Percentiles rank a stretch among this genome's conserved stretches.
Conservation (phyloP, 1,140 invertebrate genomes). For the Rhyacophila brunnea region DNA sequence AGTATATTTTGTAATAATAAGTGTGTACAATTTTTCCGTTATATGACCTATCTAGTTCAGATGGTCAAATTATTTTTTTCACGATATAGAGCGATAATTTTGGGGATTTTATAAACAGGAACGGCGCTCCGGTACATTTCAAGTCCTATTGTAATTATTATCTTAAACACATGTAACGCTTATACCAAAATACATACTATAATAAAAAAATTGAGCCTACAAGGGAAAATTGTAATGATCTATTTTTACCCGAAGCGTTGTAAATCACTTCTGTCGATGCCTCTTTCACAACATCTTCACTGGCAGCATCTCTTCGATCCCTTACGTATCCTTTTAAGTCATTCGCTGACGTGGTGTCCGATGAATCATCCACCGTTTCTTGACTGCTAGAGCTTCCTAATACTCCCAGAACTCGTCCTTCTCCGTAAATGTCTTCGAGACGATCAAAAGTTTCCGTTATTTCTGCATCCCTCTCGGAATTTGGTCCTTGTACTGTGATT, state of each 20-base stretch:
- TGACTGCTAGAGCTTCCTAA: slow-evolving; percentile 47
- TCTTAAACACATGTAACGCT: no score
- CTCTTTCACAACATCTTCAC: slow-evolving; percentile 13
- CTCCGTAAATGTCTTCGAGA: slow-evolving; percentile 55
- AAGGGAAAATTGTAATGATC: no score
- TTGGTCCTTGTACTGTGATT: slow-evolving; percentile 54
- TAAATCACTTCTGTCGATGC: slow-evolving; percentile 24
- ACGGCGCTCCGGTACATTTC: no score
- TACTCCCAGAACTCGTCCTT: slow-evolving; percentile 55
- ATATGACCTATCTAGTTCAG: no score
- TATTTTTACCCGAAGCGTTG: slow-evolving; percentile 13
- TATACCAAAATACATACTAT: no score
- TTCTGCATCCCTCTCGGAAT: slow-evolving; percentile 56
- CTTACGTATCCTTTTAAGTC: slow-evolving; percentile 29
- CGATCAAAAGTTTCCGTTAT: slow-evolving; percentile 56
- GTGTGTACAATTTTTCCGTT: no score
- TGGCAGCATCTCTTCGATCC: slow-evolving; percentile 30
- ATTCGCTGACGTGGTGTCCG: slow-evolving; percentile 24
- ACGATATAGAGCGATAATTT: no score
- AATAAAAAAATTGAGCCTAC: no score
- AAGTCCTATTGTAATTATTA: no score
- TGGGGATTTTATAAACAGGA: no score
- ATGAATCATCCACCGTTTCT: slow-evolving; percentile 38
- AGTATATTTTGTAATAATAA: no score
- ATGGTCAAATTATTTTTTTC: no score